Percentiles rank a stretch among this genome's conserved stretches.
Conservation (phyloP, 2,888 invertebrate genomes). For the Rhagium mordax region DNA sequence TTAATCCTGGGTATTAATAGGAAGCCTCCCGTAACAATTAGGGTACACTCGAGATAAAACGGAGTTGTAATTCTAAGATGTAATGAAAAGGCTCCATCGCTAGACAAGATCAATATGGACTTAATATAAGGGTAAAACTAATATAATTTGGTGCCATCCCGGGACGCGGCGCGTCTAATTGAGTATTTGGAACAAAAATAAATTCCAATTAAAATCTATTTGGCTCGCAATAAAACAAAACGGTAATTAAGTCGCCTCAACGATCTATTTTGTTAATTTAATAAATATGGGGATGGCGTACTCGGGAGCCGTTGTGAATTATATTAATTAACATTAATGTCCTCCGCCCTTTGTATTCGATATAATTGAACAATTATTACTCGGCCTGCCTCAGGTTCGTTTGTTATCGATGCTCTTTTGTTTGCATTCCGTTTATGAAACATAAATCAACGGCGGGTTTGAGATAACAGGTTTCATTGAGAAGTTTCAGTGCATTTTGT, state of each 20-base stretch:
- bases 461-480: neutral
- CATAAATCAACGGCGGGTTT: too few species aligned
- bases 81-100: constrained; percentile 16
- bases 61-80: constrained; percentile 7
- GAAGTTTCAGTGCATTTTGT: neutral
- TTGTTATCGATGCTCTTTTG: neutral
- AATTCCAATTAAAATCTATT: constrained; percentile 21
- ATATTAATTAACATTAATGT: constrained; percentile 16
- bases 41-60: constrained; percentile 4
- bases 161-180: constrained; percentile 1
- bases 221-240: constrained; percentile 23
- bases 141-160: constrained; percentile 33
- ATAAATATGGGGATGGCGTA: neutral
- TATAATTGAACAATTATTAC: constrained; percentile 12
- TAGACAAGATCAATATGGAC: constrained; percentile 25
- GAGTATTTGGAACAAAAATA: constrained; percentile 25
- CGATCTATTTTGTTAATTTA: constrained; percentile 14
- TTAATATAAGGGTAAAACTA: constrained; percentile 28
- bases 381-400: neutral
- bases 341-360: neutral
- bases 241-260: constrained; percentile 4
- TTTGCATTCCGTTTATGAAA: neutral
- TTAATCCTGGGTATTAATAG: too few species aligned
- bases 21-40: neutral
- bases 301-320: neutral